Evolutionary conservation across 1,140 invertebrate species (phyloP).

Genomic region (Oscheius sp.): DNA sequence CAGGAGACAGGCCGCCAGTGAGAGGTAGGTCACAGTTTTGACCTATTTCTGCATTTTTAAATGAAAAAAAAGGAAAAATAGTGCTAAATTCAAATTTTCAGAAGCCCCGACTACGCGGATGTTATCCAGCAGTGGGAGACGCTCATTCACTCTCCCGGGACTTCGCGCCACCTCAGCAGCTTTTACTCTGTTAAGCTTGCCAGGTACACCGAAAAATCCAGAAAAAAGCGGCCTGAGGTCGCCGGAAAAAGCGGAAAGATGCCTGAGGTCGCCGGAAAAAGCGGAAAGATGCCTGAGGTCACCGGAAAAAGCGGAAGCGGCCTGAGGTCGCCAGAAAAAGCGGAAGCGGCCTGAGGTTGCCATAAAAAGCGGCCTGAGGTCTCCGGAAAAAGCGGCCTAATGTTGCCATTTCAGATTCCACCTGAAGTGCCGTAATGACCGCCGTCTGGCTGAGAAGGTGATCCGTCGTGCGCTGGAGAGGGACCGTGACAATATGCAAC

Average conservation of each 20-base stretch:
- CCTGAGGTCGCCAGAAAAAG: no score
- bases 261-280: no score
- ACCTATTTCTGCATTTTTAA: background rate
- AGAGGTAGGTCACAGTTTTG: background rate
- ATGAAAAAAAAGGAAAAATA: background rate
- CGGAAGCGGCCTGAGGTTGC: no score
- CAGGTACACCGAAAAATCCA: background rate
- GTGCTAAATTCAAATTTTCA: slow-evolving; percentile 5
- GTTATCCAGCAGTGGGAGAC: slow-evolving; percentile 1
- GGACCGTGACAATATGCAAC: slow-evolving; percentile 16
- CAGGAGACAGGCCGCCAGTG: background rate
- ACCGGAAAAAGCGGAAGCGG: no score
- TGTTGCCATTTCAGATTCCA: background rate
- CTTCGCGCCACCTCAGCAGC: slow-evolving; percentile 5
- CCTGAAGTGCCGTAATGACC: slow-evolving; percentile 7
- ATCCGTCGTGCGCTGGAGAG: slow-evolving; percentile 6
- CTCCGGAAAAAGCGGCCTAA: background rate
- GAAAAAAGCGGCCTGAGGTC: no score
- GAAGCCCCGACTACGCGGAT: slow-evolving; percentile 1
- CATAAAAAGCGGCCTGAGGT: no score
- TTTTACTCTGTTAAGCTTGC: slow-evolving; percentile 4
- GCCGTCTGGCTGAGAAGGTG: slow-evolving; percentile 10
- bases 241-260: no score
- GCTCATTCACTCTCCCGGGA: background rate
- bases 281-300: no score